Percentiles rank a stretch among this genome's conserved stretches.
Conservation (phyloP, 1,140 invertebrate genomes). For the Megalopta genalis region DNA sequence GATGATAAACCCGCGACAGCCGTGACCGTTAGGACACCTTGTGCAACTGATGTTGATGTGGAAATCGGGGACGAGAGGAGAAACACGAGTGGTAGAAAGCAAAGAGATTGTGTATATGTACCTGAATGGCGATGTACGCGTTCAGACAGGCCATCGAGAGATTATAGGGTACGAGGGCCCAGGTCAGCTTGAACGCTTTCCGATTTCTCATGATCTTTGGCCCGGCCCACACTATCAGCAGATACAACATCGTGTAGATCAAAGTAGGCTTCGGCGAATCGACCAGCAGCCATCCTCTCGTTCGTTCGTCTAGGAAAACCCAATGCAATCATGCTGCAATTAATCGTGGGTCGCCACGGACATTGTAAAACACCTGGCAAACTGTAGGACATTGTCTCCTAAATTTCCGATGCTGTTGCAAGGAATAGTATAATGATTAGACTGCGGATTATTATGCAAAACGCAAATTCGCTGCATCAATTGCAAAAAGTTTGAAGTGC, state of each 20-base stretch:
- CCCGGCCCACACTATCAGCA: slow-evolving; percentile 89
- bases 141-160: slow-evolving; percentile 91
- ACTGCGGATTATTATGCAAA: too few species aligned
- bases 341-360: background rate
- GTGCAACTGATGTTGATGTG: background rate
- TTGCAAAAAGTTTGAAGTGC: too few species aligned
- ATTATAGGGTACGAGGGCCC: slow-evolving; percentile 92
- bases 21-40: too few species aligned
- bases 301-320: slow-evolving; percentile 85
- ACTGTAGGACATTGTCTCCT: too few species aligned
- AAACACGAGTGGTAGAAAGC: background rate
- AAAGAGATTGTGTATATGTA: slow-evolving; percentile 64
- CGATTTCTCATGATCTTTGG: slow-evolving; percentile 91
- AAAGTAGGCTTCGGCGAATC: slow-evolving; percentile 90
- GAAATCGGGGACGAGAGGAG: background rate
- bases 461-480: too few species aligned
- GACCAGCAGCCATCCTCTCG: slow-evolving; percentile 92
- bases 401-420: too few species aligned
- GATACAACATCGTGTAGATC: slow-evolving; percentile 87
- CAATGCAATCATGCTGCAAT: background rate
- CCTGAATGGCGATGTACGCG: slow-evolving; percentile 90
- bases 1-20: too few species aligned
- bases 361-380: too few species aligned
- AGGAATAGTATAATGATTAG: too few species aligned
- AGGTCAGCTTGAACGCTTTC: slow-evolving; percentile 88